Conservation (phyloP, 2,113 vertebrate species). For the Apaloderma vittatum region DNA sequence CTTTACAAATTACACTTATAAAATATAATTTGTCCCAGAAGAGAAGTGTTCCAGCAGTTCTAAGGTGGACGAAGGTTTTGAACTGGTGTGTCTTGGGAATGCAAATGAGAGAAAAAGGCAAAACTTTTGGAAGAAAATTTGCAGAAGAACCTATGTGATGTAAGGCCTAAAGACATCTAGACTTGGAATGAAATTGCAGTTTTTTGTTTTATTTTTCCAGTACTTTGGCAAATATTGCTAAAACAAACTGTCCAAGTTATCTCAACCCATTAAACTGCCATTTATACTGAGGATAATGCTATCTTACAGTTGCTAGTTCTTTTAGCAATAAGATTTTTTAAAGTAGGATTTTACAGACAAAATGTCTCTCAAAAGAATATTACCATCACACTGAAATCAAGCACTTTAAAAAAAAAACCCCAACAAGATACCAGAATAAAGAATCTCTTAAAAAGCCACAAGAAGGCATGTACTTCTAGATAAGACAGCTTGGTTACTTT, state of each 20-base stretch:
- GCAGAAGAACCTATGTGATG: not conserved
- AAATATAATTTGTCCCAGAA: not conserved
- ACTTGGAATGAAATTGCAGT: not conserved
- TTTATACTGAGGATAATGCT: not conserved
- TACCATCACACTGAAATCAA: not conserved
- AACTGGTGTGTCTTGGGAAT: not conserved
- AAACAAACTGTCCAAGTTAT: not conserved
- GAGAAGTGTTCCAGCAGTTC: not conserved
- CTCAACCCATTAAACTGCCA: not conserved
- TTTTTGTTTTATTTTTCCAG: not conserved
- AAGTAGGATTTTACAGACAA: not conserved
- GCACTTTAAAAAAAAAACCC: not conserved
- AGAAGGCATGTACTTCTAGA: constrained; percentile 6
- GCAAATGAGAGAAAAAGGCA: not conserved
- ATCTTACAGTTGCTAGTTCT: not conserved
- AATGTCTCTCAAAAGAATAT: not conserved
- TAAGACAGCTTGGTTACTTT: not conserved
- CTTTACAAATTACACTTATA: not conserved
- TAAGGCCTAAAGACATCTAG: not conserved
- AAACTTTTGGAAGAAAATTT: not conserved
- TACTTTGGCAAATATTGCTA: not conserved
- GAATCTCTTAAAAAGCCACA: not conserved
- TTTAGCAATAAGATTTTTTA: not conserved
- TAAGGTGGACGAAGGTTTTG: not conserved
- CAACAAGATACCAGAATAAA: not conserved